Evolutionary conservation across 2,888 invertebrate genomes (phyloP).

Genomic region (Agriopis leucophaearia): DNA sequence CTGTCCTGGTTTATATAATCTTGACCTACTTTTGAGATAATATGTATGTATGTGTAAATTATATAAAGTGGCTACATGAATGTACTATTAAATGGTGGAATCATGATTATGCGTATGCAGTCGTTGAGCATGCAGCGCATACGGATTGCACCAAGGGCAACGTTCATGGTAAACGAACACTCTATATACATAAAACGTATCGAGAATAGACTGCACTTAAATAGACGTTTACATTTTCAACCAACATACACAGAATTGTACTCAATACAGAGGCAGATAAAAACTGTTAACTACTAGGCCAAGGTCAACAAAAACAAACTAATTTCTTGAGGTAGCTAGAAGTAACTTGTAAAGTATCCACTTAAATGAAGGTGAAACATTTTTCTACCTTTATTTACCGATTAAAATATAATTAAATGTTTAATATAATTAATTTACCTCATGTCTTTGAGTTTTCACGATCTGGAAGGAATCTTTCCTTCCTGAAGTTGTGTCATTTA

Average conservation of each 20-base stretch:
- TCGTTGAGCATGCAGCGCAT: conserved; percentile 53
- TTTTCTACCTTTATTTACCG: too few species aligned
- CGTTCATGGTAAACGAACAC: conserved; percentile 10
- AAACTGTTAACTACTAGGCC: conserved; percentile 1
- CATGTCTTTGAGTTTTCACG: too few species aligned
- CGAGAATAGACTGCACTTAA: conserved; percentile 1
- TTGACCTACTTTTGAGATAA: conserved; percentile 72
- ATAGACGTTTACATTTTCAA: not conserved
- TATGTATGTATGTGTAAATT: conserved; percentile 67
- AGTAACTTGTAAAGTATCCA: not conserved
- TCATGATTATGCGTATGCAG: conserved; percentile 60
- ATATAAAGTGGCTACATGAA: conserved; percentile 65
- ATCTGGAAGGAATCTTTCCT: not conserved
- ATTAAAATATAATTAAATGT: too few species aligned
- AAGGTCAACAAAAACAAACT: conserved; percentile 15
- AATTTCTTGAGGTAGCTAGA: not conserved
- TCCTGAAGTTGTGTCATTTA: not conserved
- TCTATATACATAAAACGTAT: not conserved
- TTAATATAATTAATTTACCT: too few species aligned
- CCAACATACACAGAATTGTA: not conserved
- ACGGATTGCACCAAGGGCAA: conserved; percentile 63
- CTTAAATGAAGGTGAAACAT: not conserved
- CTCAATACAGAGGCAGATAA: conserved; percentile 6
- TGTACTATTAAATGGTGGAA: conserved; percentile 61
- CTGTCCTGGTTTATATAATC: conserved; percentile 80